A percentile compares a stretch with the other conserved stretches of the same genome.
phyloP scores from a whole-genome alignment of 2,888 invertebrate genomes.

The Drosophila prolongata region DNA sequence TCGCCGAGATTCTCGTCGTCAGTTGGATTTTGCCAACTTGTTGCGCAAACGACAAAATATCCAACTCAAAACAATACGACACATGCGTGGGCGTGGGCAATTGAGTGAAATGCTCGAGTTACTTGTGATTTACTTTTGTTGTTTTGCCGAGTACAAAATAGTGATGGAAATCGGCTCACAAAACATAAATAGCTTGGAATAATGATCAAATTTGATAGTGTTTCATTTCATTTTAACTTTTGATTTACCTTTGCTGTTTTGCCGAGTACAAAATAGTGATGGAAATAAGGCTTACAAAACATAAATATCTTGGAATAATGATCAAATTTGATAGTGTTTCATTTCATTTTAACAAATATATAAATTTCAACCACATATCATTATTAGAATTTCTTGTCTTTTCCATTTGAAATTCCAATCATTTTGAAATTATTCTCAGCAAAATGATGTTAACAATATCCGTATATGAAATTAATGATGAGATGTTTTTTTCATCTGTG shows the following conservation, averaged over 20 bases:
- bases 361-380: too few relatives aligned
- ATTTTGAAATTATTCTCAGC: too few relatives aligned
- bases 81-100: constrained; percentile 54
- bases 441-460: too few relatives aligned
- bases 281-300: background rate
- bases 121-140: background rate
- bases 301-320: background rate
- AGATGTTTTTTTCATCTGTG: background rate
- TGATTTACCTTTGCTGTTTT: background rate
- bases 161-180: background rate
- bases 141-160: background rate
- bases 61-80: constrained; percentile 64
- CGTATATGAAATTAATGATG: background rate
- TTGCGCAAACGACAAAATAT: constrained; percentile 58
- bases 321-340: too few relatives aligned
- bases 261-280: constrained; percentile 1
- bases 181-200: background rate
- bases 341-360: too few relatives aligned
- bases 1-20: constrained; percentile 2
- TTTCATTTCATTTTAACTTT: background rate
- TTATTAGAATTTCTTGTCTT: too few relatives aligned
- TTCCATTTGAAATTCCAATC: too few relatives aligned
- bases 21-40: constrained; percentile 53
- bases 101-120: constrained; percentile 28
- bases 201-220: too few relatives aligned